phyloP scores from a whole-genome alignment of 2,113 vertebrate genomes.

The Salvelinus alpinus region DNA sequence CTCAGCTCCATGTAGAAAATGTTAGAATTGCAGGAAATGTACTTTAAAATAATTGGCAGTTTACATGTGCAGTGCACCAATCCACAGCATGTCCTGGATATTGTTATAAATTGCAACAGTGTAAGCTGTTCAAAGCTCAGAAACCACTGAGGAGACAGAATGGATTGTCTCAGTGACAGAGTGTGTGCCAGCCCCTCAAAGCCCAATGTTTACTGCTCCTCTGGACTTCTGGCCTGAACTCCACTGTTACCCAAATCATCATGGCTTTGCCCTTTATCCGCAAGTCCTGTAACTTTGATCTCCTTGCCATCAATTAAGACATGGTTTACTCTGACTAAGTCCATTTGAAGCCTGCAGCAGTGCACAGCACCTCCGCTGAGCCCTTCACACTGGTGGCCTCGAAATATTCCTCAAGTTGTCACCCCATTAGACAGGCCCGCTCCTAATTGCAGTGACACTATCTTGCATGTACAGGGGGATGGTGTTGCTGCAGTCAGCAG shows the following conservation, averaged over 20 bases:
- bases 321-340: slow-evolving; percentile 37
- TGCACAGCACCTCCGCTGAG: slow-evolving; percentile 8
- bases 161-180: slow-evolving; percentile 32
- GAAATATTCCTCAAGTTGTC: slow-evolving; percentile 44
- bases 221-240: slow-evolving; percentile 31
- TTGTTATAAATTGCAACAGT: no score
- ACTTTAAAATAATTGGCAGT: no score
- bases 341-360: slow-evolving; percentile 34
- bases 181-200: slow-evolving; percentile 24
- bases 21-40: no score
- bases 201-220: slow-evolving; percentile 1
- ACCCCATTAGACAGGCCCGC: slow-evolving; percentile 48
- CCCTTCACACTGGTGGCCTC: slow-evolving; percentile 34
- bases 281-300: slow-evolving; percentile 47
- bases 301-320: slow-evolving; percentile 27
- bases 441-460: slow-evolving; percentile 61
- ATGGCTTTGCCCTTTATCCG: slow-evolving; percentile 33
- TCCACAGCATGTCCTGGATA: no score
- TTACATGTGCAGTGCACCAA: no score
- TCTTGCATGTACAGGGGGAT: slow-evolving; percentile 34
- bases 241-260: slow-evolving; percentile 18
- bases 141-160: slow-evolving; percentile 13
- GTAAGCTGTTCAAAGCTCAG: no score
- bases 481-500: slow-evolving; percentile 55
- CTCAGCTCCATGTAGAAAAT: no score